phyloP scores from a whole-genome alignment of 92 coral and sea anemone genomes.

The Heteractis magnifica region DNA sequence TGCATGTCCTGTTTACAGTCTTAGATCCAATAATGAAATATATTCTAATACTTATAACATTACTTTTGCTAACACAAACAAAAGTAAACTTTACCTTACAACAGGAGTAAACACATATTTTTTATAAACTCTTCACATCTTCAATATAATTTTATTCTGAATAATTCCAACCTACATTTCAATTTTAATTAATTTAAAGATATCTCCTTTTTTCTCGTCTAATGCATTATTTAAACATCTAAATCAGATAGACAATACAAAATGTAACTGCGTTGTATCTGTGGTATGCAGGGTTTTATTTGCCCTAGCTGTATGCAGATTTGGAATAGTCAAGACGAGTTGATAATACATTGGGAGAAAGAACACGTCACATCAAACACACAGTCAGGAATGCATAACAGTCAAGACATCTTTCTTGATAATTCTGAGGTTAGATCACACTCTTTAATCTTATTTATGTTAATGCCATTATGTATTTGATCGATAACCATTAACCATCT shows the following conservation, averaged over 20 bases:
- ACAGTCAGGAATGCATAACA: neutral
- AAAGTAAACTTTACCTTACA: no score
- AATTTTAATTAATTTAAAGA: no score
- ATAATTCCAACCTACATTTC: no score
- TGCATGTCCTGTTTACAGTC: no score
- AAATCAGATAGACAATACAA: neutral
- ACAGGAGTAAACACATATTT: no score
- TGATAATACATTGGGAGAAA: slow-evolving; percentile 77
- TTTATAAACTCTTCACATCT: no score
- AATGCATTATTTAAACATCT: neutral
- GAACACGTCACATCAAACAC: slow-evolving; percentile 39
- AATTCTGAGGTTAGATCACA: slow-evolving; percentile 19
- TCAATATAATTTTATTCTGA: no score
- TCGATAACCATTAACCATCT: no score
- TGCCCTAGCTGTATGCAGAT: slow-evolving; percentile 93
- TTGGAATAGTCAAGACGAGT: slow-evolving; percentile 86
- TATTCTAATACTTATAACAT: no score
- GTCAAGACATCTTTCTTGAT: slow-evolving; percentile 20
- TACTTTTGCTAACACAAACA: no score
- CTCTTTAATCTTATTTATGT: neutral
- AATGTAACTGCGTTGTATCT: neutral
- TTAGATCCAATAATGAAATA: no score
- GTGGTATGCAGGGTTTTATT: slow-evolving; percentile 81
- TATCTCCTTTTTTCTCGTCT: no score
- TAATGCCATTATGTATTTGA: neutral